Base-by-base conservation (phyloP, 2,888 invertebrate species). In the Cantharis rustica region DNA sequence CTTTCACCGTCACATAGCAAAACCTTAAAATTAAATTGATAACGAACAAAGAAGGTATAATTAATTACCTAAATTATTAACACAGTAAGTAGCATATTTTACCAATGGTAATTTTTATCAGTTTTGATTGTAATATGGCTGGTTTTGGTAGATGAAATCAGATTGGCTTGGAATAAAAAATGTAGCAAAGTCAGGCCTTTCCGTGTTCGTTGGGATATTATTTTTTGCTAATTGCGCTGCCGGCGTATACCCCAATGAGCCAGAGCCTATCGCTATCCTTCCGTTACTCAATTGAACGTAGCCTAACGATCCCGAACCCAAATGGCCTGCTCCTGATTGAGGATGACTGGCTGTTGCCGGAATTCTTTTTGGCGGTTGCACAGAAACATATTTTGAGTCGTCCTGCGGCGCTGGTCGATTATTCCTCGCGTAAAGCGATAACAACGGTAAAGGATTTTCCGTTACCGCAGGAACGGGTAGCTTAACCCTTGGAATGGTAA, bases 301-400 rank as follows among this genome's bases (percentile, higher is more conserved):
- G n/a, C 88, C 88, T 20, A 88, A 75, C 1, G 87, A 84, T 47
- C 88, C 88, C 2, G 87, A 87, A 23, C 88, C 83, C 16, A 88
- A 79, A 73, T 86, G 86, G 20, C 87, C 85, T 10, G 47, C 13
- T 13, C 86, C 85, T 26, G 85, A 83, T 71, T 82, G 80, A 10
- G 75, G 68, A n/a, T 23, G 69, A n/a, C 63, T n/a, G 10, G 71
- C 69, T 5, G 66, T 26, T 3, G 73, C 66, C 5, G 31, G 23
- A 47, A 47, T 47, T n/a, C 47, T n/a, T 47, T 47, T 47, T 1
- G 47, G 47, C 1, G 47, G 47, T 20, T 73, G 69, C 27, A 69
- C 47, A 16, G 69, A 10, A 11, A 16, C 16, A 16, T 16, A 3
- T 15, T 16, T 27, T 64, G 68, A 7, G 7, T 27, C 4, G 7